phyloP scores from a whole-genome alignment of 2,888 invertebrate species.

The Philereme transversata region DNA sequence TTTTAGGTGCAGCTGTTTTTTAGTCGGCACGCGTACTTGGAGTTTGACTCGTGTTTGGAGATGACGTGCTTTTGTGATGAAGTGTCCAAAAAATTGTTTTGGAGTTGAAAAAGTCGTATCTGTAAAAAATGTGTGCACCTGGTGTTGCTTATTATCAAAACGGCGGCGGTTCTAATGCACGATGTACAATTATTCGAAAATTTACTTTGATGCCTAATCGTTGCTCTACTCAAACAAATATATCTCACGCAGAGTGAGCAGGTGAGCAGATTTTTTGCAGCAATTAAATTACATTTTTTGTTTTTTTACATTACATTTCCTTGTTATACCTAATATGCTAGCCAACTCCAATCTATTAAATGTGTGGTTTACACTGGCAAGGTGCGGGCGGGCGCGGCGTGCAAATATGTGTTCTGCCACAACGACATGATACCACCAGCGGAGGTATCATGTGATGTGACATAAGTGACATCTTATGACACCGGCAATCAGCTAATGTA shows the following conservation, averaged over 20 bases:
- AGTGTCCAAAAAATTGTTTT: constrained; percentile 24
- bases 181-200: constrained; percentile 1
- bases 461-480: not conserved
- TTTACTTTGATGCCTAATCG: constrained; percentile 8
- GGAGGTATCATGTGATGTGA: not conserved
- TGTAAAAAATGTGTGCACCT: constrained; percentile 25
- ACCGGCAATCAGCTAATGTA: constrained; percentile 49
- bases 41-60: constrained; percentile 37
- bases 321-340: not conserved
- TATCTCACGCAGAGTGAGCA: not conserved
- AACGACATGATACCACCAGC: constrained; percentile 7
- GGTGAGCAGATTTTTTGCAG: constrained; percentile 8
- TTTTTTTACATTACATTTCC: not conserved
- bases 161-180: constrained; percentile 1
- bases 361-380: constrained; percentile 23
- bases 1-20: constrained; percentile 75
- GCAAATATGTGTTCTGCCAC: constrained; percentile 28
- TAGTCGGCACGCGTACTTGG: constrained; percentile 63
- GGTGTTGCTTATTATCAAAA: constrained; percentile 15
- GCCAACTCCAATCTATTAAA: constrained; percentile 22
- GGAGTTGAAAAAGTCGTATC: constrained; percentile 9
- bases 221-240: not conserved
- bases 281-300: not conserved
- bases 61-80: constrained; percentile 24
- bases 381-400: constrained; percentile 28